These are phyloP conservation scores for Anthopleura sola DNA, from an alignment of 64 coral and sea anemone species.

Conservation along the genomic window DNA sequence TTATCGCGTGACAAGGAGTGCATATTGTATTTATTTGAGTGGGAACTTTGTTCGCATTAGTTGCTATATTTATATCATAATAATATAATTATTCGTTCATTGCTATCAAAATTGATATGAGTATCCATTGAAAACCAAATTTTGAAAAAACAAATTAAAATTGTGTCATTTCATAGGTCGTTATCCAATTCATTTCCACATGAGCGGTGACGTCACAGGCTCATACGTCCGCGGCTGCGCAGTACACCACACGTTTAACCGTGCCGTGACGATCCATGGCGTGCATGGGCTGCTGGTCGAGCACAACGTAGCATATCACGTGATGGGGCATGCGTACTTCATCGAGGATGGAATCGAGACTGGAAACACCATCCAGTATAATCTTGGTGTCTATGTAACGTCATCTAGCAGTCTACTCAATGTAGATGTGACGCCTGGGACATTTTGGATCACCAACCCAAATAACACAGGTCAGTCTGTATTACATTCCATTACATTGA, in stretches of 20 bases:
- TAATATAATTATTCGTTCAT: no score
- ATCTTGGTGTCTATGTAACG: slow-evolving; percentile 70
- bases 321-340: slow-evolving; percentile 78
- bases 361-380: slow-evolving; percentile 72
- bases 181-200: slow-evolving; percentile 88
- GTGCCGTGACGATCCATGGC: slow-evolving; percentile 82
- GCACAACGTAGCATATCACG: slow-evolving; percentile 72
- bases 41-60: no score
- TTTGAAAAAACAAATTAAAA: not conserved
- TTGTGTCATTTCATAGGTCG: slow-evolving; percentile 34
- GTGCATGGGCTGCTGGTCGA: slow-evolving; percentile 67
- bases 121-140: no score
- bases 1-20: no score
- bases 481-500: no score
- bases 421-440: slow-evolving; percentile 71
- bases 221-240: slow-evolving; percentile 85
- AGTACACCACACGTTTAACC: slow-evolving; percentile 85
- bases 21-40: no score
- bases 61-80: no score
- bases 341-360: slow-evolving; percentile 87
- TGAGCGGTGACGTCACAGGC: slow-evolving; percentile 75
- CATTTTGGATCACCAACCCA: slow-evolving; percentile 82
- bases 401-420: slow-evolving; percentile 62
- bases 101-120: no score
- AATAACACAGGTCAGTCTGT: slow-evolving; percentile 58